These are phyloP conservation scores for Drosophila prosaltans DNA, from an alignment of 1,140 invertebrate species.

Conservation along the genomic window DNA sequence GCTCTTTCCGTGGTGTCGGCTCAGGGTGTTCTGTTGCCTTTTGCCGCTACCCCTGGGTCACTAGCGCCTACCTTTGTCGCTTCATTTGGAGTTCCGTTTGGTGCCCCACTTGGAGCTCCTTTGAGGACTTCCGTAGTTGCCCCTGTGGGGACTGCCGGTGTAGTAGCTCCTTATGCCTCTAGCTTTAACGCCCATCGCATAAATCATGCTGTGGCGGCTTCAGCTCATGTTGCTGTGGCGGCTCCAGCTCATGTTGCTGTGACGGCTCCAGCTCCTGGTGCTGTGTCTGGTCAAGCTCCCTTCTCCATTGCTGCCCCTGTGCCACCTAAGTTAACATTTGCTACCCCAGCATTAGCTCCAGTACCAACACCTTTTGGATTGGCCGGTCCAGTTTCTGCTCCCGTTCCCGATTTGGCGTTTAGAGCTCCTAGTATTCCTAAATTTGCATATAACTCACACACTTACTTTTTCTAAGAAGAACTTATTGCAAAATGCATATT, in stretches of 20 bases:
- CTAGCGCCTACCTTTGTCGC: conserved; percentile 44
- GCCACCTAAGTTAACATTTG: conserved; percentile 48
- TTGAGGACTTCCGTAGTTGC: conserved; percentile 46
- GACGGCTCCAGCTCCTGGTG: conserved; percentile 75
- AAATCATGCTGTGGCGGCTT: conserved; percentile 85
- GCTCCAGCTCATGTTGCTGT: conserved; percentile 76
- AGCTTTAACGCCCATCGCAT: conserved; percentile 86
- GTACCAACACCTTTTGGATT: conserved; percentile 67
- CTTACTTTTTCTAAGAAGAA: conserved; percentile 61
- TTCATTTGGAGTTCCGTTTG: conserved; percentile 63
- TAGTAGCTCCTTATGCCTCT: conserved; percentile 84
- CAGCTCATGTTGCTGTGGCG: conserved; percentile 62
- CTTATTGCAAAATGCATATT: conserved; percentile 18
- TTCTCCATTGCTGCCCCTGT: conserved; percentile 42
- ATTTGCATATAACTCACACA: conserved; percentile 47
- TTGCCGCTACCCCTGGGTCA: conserved; percentile 49
- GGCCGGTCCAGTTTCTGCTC: conserved; percentile 33
- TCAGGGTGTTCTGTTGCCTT: conserved; percentile 66
- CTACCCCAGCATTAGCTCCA: conserved; percentile 47
- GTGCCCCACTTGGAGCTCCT: conserved; percentile 69
- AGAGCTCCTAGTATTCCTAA: conserved; percentile 40
- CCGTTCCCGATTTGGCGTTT: too few species aligned
- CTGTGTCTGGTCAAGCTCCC: conserved; percentile 59
- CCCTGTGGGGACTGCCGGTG: conserved; percentile 61
- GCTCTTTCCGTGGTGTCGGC: conserved; percentile 75